Conservation (phyloP, 2,113 vertebrate genomes). For the Saguinus midas region DNA sequence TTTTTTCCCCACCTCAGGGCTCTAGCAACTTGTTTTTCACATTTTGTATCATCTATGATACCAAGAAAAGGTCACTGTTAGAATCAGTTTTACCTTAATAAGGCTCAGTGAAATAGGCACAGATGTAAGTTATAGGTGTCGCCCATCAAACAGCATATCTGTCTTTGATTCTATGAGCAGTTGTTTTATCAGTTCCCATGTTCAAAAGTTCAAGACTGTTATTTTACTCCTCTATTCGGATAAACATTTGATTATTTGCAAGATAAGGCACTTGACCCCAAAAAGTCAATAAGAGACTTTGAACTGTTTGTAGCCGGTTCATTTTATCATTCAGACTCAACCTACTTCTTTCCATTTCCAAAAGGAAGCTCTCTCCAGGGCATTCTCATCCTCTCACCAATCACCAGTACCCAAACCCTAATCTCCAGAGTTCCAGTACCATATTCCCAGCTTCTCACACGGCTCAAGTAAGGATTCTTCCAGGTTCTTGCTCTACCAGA, state of each 20-base stretch:
- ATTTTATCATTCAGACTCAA: not conserved
- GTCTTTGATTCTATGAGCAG: constrained; percentile 33
- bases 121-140: not conserved
- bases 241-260: constrained; percentile 60
- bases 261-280: constrained; percentile 18
- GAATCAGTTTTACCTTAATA: not conserved
- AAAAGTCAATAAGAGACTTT: constrained; percentile 63
- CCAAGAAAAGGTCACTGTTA: not conserved
- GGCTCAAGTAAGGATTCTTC: not conserved
- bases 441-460: not conserved
- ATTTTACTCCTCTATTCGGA: constrained; percentile 22
- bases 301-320: constrained; percentile 19
- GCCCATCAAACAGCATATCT: not conserved
- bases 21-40: not conserved
- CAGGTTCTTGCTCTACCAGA: not conserved
- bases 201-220: not conserved
- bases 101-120: not conserved
- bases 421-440: not conserved
- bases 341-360: not conserved
- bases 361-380: not conserved
- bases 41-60: not conserved
- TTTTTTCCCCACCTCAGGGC: not conserved
- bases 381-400: not conserved
- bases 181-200: not conserved
- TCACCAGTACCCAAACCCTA: not conserved